These are phyloP conservation scores for Spialia ferax DNA, from an alignment of 2,888 invertebrate genomes.

Conservation along the genomic window DNA sequence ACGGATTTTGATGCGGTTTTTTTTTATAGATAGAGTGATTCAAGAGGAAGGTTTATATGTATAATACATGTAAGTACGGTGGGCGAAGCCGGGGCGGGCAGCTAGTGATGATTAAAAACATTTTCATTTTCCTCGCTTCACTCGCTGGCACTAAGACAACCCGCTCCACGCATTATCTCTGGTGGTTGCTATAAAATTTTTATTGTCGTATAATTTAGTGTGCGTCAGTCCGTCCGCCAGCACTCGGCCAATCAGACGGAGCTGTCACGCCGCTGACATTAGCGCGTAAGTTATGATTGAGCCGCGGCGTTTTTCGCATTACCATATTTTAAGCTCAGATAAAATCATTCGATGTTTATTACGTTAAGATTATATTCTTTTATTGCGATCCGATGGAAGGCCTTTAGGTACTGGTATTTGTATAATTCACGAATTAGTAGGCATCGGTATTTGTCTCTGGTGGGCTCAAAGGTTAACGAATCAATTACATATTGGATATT, in stretches of 20 bases:
- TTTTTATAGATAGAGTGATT: too few species aligned
- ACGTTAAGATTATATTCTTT: constrained; percentile 60
- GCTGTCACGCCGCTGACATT: constrained; percentile 66
- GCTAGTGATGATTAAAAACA: too few species aligned
- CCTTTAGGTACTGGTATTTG: constrained; percentile 24
- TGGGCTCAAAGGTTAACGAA: constrained; percentile 34
- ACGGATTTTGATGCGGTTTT: too few species aligned
- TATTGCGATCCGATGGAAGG: constrained; percentile 50
- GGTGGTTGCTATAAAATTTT: constrained; percentile 65
- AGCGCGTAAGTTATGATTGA: constrained; percentile 79
- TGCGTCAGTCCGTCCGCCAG: constrained; percentile 46
- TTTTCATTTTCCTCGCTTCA: not conserved
- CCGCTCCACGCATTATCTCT: constrained; percentile 50
- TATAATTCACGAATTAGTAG: constrained; percentile 41
- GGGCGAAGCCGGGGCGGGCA: too few species aligned
- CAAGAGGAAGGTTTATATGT: too few species aligned
- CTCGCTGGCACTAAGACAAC: constrained; percentile 11
- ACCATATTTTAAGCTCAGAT: constrained; percentile 71
- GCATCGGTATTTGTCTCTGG: constrained; percentile 17
- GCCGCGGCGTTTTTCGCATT: constrained; percentile 65
- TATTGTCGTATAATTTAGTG: constrained; percentile 68
- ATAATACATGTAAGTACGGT: too few species aligned
- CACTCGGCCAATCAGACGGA: constrained; percentile 63
- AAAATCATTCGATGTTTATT: constrained; percentile 71
- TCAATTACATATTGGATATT: constrained; percentile 29